Percentiles rank a stretch among this genome's conserved stretches.
phyloP scores from a whole-genome alignment of 2,113 vertebrate species.

The Sceloporus undulatus region DNA sequence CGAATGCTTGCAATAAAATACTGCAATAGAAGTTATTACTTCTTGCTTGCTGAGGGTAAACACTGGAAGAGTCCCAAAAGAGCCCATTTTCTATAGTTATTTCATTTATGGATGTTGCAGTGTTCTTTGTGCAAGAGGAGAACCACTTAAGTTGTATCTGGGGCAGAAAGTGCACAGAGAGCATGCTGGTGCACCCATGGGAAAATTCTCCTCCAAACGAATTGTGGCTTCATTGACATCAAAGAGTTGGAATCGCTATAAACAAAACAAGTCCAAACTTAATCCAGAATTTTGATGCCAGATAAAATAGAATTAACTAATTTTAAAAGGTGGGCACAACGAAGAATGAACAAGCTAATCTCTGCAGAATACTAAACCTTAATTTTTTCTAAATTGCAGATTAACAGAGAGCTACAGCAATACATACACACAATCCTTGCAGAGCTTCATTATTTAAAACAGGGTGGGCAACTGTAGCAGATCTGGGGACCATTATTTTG shows the following conservation, averaged over 20 bases:
- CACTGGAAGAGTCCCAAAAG: background rate
- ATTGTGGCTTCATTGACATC: constrained; percentile 11
- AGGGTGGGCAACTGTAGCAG: no score
- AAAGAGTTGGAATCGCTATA: constrained; percentile 7
- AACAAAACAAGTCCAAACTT: constrained; percentile 1
- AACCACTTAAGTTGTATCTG: background rate
- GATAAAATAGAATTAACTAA: constrained; percentile 8
- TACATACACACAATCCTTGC: background rate
- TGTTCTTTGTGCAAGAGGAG: background rate
- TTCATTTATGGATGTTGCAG: background rate
- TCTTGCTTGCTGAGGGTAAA: constrained; percentile 3
- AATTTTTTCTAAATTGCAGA: background rate
- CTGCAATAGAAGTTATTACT: background rate
- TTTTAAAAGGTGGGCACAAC: constrained; percentile 1
- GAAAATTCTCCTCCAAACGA: background rate
- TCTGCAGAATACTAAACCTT: constrained; percentile 1
- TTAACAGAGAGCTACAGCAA: background rate
- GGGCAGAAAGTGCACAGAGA: constrained; percentile 1
- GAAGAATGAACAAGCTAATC: background rate
- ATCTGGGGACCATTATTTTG: no score
- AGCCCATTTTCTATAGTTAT: background rate
- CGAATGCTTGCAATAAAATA: background rate
- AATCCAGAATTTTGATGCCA: constrained; percentile 4
- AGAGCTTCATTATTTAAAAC: background rate
- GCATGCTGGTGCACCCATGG: background rate